phyloP scores from a whole-genome alignment of 2,888 invertebrate species.

The Frankliniella fusca region DNA sequence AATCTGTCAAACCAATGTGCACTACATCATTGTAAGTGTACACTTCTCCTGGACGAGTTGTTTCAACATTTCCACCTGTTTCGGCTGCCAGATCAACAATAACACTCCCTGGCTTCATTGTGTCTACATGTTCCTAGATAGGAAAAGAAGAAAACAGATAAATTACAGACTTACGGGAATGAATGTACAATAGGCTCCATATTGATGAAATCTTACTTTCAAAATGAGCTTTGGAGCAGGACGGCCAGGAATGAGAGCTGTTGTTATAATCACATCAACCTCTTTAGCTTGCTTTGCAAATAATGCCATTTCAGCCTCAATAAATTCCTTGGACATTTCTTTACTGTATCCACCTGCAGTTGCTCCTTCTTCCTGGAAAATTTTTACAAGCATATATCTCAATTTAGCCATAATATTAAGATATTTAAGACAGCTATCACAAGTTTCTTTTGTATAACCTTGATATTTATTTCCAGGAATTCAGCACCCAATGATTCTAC shows the following conservation, averaged over 20 bases:
- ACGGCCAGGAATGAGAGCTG: conserved; percentile 84
- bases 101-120: conserved; percentile 73
- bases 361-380: conserved; percentile 61
- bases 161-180: not conserved
- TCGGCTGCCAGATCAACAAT: conserved; percentile 86
- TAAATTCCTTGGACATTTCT: conserved; percentile 80
- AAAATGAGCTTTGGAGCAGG: conserved; percentile 74
- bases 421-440: no score
- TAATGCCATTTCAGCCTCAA: conserved; percentile 77
- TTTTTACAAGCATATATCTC: not conserved
- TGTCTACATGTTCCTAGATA: conserved; percentile 40
- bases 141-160: conserved; percentile 3
- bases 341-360: conserved; percentile 76
- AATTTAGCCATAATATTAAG: no score
- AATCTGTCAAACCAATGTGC: conserved; percentile 79
- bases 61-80: conserved; percentile 81
- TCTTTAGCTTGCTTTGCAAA: conserved; percentile 82
- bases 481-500: conserved; percentile 85
- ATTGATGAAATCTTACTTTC: conserved; percentile 54
- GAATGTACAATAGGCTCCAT: not conserved
- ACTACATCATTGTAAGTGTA: conserved; percentile 72
- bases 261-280: conserved; percentile 83
- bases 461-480: conserved; percentile 72
- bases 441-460: conserved; percentile 49
- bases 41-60: conserved; percentile 72